Conservation (phyloP, 1,140 invertebrate species). For the Cyclargus thomasi region DNA sequence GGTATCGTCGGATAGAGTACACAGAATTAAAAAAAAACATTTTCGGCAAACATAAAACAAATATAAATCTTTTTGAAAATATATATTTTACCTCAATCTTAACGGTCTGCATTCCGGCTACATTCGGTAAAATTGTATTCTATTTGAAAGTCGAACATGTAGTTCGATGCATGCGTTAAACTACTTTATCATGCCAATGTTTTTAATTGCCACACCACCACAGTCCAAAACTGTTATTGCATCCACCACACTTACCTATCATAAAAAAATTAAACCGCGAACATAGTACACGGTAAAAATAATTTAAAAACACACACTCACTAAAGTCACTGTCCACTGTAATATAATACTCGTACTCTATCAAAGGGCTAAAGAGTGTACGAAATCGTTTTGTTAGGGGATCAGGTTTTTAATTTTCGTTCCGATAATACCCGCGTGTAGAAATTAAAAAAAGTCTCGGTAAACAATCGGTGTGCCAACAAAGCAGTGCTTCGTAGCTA, state of each 20-base stretch:
- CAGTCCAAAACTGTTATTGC: conserved; percentile 48
- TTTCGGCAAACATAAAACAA: not conserved
- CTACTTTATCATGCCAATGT: conserved; percentile 50
- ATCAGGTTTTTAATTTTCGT: conserved; percentile 39
- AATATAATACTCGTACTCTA: conserved; percentile 26
- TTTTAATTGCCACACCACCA: conserved; percentile 56
- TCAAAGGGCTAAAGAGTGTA: conserved; percentile 23
- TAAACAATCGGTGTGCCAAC: conserved; percentile 65
- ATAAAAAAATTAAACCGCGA: conserved; percentile 42
- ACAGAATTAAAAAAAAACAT: not conserved
- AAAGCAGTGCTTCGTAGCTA: conserved; percentile 70
- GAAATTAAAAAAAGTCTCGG: conserved; percentile 55
- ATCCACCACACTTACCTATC: conserved; percentile 67
- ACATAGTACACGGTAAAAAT: conserved; percentile 36
- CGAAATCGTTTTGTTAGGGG: conserved; percentile 29
- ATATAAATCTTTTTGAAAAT: conserved; percentile 24
- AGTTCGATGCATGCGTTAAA: conserved; percentile 21
- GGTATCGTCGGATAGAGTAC: not conserved
- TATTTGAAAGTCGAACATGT: conserved; percentile 16
- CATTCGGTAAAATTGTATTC: conserved; percentile 27
- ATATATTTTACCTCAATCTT: conserved; percentile 39
- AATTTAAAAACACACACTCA: conserved; percentile 36
- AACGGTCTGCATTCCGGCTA: conserved; percentile 46
- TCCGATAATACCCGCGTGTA: conserved; percentile 40
- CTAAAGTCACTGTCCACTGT: conserved; percentile 45